phyloP scores from a whole-genome alignment of 2,797 vertebrate species.

The Hydrophis major region DNA sequence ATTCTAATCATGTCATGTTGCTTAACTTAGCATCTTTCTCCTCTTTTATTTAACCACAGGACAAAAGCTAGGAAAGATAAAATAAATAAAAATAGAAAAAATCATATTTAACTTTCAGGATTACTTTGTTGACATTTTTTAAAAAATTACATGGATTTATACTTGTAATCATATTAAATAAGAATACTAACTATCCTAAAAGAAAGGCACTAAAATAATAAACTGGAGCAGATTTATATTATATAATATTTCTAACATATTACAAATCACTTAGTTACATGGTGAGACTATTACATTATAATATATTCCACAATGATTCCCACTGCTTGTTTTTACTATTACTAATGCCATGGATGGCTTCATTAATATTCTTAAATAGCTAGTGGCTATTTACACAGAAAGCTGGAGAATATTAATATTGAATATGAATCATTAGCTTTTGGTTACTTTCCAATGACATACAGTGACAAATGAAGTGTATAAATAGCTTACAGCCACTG shows the following conservation, averaged over 20 bases:
- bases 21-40: neutral
- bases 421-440: constrained; percentile 70
- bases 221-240: constrained; percentile 32
- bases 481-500: constrained; percentile 68
- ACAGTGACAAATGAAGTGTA: constrained; percentile 71
- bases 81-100: neutral
- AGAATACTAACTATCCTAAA: constrained; percentile 35
- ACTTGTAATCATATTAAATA: constrained; percentile 43
- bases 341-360: constrained; percentile 55
- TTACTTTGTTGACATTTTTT: constrained; percentile 25
- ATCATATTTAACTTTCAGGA: constrained; percentile 38
- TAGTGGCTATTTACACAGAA: constrained; percentile 64
- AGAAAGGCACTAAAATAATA: constrained; percentile 34
- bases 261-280: constrained; percentile 3
- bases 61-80: neutral
- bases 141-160: constrained; percentile 15
- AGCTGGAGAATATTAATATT: constrained; percentile 58
- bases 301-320: constrained; percentile 37
- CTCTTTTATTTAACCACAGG: neutral
- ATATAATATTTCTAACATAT: neutral
- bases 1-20: neutral
- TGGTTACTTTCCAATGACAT: constrained; percentile 67
- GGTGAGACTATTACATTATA: constrained; percentile 42
- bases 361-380: constrained; percentile 71
- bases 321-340: constrained; percentile 52